Conservation (phyloP, 2,113 vertebrate genomes). For the Oryctolagus cuniculus region DNA sequence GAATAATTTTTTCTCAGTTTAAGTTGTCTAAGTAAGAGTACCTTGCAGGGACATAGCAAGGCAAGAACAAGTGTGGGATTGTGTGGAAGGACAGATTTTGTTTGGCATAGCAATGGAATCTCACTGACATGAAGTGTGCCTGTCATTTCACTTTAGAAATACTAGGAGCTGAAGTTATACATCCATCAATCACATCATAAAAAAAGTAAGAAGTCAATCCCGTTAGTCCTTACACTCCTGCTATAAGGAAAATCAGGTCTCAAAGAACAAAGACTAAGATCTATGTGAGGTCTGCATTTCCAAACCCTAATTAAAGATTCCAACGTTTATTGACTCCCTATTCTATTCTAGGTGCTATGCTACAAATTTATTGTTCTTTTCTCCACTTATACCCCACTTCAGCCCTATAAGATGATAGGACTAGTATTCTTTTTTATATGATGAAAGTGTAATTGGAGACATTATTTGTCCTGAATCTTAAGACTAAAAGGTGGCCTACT, state of each 20-base stretch:
- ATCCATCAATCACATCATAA: neutral
- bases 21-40: neutral
- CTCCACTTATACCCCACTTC: neutral
- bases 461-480: neutral
- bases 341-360: neutral
- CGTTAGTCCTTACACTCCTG: neutral
- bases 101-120: neutral
- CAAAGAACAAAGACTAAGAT: neutral
- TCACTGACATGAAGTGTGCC: fast-evolving
- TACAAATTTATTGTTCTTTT: neutral
- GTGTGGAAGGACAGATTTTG: fast-evolving
- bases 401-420: neutral
- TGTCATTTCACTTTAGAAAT: neutral
- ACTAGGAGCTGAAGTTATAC: neutral
- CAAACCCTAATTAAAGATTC: neutral
- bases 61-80: fast-evolving
- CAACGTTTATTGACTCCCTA: neutral
- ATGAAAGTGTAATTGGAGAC: neutral
- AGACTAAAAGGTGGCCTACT: neutral
- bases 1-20: neutral
- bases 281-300: neutral
- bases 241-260: neutral
- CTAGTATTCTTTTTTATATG: neutral
- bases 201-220: neutral
- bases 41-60: neutral